Evolutionary conservation across 2,888 invertebrate species (phyloP).

Genomic region (Cylloceria caligata): DNA sequence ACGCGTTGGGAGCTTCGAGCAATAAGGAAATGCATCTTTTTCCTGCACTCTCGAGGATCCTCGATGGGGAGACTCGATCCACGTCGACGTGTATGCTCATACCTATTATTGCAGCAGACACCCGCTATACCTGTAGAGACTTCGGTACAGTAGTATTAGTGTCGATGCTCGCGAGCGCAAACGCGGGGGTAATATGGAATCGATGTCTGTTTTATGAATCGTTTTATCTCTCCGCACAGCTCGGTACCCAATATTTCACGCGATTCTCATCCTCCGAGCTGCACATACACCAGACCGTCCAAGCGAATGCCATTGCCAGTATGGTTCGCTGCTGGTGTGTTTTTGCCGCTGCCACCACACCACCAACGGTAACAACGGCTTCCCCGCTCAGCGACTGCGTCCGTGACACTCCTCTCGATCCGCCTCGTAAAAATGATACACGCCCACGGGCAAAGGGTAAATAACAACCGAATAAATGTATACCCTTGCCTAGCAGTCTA

Average conservation of each 20-base stretch:
- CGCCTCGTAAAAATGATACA: conserved; percentile 77
- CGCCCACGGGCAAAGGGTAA: conserved; percentile 73
- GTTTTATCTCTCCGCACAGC: conserved; percentile 78
- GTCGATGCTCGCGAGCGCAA: conserved; percentile 24
- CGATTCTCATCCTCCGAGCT: conserved; percentile 67
- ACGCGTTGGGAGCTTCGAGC: conserved; percentile 40
- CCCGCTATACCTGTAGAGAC: neutral
- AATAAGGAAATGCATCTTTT: conserved; percentile 70
- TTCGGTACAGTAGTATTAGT: conserved; percentile 19
- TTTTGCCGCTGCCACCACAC: conserved; percentile 43
- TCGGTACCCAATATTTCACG: conserved; percentile 77
- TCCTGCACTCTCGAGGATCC: conserved; percentile 56
- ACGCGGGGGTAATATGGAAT: conserved; percentile 75
- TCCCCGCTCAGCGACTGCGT: conserved; percentile 37
- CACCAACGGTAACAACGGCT: conserved; percentile 30
- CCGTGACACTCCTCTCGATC: conserved; percentile 50
- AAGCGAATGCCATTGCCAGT: conserved; percentile 32
- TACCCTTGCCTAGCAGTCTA: conserved; percentile 38
- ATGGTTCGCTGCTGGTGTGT: conserved; percentile 12
- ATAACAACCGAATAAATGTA: conserved; percentile 74
- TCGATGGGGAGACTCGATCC: conserved; percentile 64
- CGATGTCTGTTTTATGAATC: conserved; percentile 81
- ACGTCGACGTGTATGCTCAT: conserved; percentile 60
- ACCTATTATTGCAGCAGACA: neutral
- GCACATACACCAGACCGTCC: neutral